phyloP scores from a whole-genome alignment of 2,113 vertebrate genomes.

The Chiloscyllium plagiosum region DNA sequence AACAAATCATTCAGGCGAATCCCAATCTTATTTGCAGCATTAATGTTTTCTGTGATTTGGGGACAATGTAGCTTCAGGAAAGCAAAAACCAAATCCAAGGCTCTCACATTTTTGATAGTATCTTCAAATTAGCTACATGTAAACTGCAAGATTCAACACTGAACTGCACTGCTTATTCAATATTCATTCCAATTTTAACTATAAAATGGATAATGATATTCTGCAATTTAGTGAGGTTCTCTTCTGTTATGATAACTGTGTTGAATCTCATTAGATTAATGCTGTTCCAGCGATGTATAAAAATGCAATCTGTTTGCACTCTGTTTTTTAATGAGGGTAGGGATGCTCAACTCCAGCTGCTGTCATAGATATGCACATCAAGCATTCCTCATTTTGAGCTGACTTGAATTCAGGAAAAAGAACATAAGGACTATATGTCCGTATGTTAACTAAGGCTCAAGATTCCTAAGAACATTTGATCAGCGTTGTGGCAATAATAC shows the following conservation, averaged over 20 bases:
- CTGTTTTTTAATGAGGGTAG: not conserved
- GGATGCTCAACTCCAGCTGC: not conserved
- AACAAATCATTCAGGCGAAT: not conserved
- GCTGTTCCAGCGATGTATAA: conserved; percentile 18
- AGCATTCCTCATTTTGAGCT: not conserved
- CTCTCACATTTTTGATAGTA: not conserved
- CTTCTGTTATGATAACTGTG: not conserved
- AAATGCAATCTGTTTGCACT: not conserved
- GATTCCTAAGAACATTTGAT: not conserved
- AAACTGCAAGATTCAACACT: not conserved
- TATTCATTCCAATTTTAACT: not conserved
- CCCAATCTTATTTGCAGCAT: not conserved
- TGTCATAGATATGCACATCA: not conserved
- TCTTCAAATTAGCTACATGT: not conserved
- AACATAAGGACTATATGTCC: not conserved
- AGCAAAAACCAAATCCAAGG: not conserved
- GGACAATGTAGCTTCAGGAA: not conserved
- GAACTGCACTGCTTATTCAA: not conserved
- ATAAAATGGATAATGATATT: not conserved
- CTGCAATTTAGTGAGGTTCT: not conserved
- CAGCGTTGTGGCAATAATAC: not conserved
- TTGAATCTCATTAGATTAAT: not conserved
- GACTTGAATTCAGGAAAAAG: not conserved
- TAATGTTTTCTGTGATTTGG: not conserved
- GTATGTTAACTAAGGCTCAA: not conserved